Evolutionary conservation across 1,140 invertebrate genomes (phyloP).

Genomic region (Brachystomella parvula): DNA sequence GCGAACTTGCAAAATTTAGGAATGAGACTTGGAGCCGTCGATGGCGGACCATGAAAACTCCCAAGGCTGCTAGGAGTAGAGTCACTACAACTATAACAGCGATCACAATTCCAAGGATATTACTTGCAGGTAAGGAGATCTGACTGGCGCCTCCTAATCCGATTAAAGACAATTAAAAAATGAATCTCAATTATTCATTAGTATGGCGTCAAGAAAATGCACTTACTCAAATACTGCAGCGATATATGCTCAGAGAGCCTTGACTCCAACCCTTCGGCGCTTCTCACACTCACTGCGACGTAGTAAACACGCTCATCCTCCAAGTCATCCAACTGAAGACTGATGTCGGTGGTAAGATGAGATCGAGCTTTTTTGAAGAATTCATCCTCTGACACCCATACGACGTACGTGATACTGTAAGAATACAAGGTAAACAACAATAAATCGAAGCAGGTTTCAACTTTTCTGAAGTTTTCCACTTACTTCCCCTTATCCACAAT

Average conservation of each 20-base stretch:
- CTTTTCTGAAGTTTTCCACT: too few species aligned
- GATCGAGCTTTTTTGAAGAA: constrained; percentile 49
- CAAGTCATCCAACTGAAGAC: constrained; percentile 51
- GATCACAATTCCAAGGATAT: constrained; percentile 41
- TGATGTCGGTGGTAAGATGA: constrained; percentile 47
- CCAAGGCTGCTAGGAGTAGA: constrained; percentile 53
- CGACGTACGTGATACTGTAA: constrained; percentile 54
- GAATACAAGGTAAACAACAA: constrained; percentile 23
- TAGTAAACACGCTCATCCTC: constrained; percentile 49
- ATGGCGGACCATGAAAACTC: constrained; percentile 61
- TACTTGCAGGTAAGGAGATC: constrained; percentile 14
- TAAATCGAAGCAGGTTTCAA: constrained; percentile 3
- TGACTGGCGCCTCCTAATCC: constrained; percentile 2
- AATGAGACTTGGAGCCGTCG: constrained; percentile 66
- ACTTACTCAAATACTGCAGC: constrained; percentile 18
- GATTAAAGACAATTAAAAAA: background rate
- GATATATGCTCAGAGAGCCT: constrained; percentile 16
- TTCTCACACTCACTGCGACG: constrained; percentile 56
- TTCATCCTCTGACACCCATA: constrained; percentile 53
- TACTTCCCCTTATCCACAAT: constrained; percentile 22
- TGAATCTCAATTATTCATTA: background rate
- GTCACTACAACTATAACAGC: constrained; percentile 49
- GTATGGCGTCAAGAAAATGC: background rate
- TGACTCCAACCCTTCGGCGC: constrained; percentile 57
- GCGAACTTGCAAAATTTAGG: constrained; percentile 70